Evolutionary conservation across 2,888 invertebrate species (phyloP).

Genomic region (Temnothorax unifasciatus): DNA sequence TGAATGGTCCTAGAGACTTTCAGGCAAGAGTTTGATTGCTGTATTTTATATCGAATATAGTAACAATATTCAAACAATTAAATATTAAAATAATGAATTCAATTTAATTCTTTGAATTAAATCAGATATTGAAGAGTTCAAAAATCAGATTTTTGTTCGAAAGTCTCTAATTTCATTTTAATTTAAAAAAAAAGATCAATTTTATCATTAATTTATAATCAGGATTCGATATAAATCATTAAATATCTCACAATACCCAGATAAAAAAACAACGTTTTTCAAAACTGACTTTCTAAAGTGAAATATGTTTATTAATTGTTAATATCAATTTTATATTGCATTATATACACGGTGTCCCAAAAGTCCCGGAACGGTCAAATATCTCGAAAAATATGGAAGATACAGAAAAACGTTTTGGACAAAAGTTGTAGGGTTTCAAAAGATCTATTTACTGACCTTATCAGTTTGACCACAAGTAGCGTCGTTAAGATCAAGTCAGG

Average conservation of each 20-base stretch:
- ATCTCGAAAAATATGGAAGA: too few species aligned
- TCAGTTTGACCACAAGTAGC: too few species aligned
- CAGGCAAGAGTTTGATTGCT: neutral
- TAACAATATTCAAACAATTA: neutral
- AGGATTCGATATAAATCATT: neutral
- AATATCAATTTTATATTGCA: neutral
- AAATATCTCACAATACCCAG: neutral
- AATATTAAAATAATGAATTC: neutral
- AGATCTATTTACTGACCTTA: too few species aligned
- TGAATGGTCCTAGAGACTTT: neutral
- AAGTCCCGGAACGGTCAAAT: too few species aligned
- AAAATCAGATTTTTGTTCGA: neutral
- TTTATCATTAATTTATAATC: constrained; percentile 1
- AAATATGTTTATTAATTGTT: neutral
- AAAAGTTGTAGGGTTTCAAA: too few species aligned
- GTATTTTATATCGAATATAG: neutral
- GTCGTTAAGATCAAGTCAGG: too few species aligned
- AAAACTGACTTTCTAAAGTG: neutral
- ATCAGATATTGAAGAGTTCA: neutral
- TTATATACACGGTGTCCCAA: too few species aligned
- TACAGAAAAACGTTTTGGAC: too few species aligned
- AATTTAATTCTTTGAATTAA: constrained; percentile 1
- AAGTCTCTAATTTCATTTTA: neutral
- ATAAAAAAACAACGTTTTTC: neutral
- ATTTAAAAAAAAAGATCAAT: neutral